These are phyloP conservation scores for Nomada hirtipes DNA, from an alignment of 2,888 invertebrate species.

Conservation along the genomic window DNA sequence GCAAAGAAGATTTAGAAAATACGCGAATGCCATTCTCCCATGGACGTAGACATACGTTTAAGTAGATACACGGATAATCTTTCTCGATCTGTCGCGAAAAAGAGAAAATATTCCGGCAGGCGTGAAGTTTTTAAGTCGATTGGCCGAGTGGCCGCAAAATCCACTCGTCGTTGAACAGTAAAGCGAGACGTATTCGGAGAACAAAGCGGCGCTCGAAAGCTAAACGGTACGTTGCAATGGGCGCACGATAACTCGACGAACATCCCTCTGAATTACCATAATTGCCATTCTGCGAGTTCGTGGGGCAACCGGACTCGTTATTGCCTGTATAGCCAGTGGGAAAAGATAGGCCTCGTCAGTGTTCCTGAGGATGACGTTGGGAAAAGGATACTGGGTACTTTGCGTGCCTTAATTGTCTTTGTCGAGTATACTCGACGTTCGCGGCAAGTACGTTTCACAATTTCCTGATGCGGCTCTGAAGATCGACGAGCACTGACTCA, in stretches of 20 bases:
- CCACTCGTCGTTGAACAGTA: conserved; percentile 41
- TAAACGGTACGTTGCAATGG: conserved; percentile 11
- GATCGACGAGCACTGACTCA: conserved; percentile 37
- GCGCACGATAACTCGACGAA: conserved; percentile 40
- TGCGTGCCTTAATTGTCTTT: conserved; percentile 53
- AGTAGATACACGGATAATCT: neutral
- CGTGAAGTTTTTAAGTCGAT: neutral
- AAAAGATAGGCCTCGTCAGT: neutral
- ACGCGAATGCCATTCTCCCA: neutral
- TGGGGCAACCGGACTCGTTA: conserved; percentile 1
- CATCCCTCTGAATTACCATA: conserved; percentile 48
- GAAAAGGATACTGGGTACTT: conserved; percentile 33
- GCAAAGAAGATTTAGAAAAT: conserved; percentile 36
- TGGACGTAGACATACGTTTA: neutral
- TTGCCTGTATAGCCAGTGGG: conserved; percentile 4
- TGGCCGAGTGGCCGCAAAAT: neutral
- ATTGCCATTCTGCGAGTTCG: conserved; percentile 30
- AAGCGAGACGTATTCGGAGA: conserved; percentile 18
- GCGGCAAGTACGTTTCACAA: conserved; percentile 47
- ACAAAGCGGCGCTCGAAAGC: conserved; percentile 28
- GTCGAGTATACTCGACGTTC: conserved; percentile 47
- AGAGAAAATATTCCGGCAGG: neutral
- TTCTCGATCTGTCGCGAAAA: neutral
- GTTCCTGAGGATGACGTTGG: conserved; percentile 18
- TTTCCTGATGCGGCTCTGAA: conserved; percentile 46